These are phyloP conservation scores for Calyptomena viridis DNA, from an alignment of 2,113 vertebrate species.

Conservation along the genomic window DNA sequence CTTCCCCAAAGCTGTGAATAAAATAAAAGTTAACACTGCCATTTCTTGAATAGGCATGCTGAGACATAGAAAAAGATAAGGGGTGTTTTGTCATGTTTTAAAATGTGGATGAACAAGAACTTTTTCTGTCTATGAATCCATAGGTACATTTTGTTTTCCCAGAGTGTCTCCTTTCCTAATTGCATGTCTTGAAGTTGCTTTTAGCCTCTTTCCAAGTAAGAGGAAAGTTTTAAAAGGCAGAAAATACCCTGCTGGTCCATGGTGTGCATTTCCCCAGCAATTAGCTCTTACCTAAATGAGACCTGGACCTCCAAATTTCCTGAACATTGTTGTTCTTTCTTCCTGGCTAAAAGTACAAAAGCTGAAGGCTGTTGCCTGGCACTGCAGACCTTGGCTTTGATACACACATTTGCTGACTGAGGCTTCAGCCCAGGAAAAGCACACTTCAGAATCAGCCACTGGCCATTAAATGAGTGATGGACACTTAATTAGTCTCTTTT, in stretches of 20 bases:
- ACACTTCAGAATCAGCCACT: accelerated
- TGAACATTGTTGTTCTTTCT: background rate
- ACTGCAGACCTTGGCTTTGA: accelerated
- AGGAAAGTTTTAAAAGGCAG: background rate
- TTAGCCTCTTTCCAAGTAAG: background rate
- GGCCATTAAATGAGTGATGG: background rate
- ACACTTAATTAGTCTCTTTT: background rate
- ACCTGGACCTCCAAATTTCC: background rate
- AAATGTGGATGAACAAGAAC: background rate
- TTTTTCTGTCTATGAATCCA: background rate
- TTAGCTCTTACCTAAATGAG: background rate
- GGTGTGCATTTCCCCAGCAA: background rate
- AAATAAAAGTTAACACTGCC: background rate
- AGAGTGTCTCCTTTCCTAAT: background rate
- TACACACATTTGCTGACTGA: accelerated
- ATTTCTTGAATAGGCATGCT: background rate
- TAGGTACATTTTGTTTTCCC: background rate
- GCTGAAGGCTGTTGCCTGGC: accelerated
- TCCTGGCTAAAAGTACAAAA: background rate
- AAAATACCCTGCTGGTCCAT: accelerated
- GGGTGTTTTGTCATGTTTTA: background rate
- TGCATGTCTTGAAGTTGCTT: background rate
- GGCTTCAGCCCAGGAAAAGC: background rate
- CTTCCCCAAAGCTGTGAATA: background rate
- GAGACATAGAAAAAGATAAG: background rate